phyloP scores from a whole-genome alignment of 2,113 vertebrate genomes.

The Phalacrocorax brasilianus region DNA sequence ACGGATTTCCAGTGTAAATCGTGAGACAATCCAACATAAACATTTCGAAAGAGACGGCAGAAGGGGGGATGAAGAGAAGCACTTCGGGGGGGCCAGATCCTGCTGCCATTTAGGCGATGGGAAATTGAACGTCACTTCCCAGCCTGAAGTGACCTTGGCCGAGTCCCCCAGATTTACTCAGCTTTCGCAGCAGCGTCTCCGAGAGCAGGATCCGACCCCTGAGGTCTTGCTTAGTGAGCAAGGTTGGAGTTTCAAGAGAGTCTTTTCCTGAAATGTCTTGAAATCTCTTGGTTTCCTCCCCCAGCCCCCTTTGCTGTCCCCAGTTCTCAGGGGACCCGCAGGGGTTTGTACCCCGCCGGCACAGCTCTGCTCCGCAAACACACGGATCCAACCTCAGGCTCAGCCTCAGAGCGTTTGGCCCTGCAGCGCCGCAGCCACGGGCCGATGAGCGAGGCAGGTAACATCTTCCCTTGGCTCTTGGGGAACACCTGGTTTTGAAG shows the following conservation, averaged over 20 bases:
- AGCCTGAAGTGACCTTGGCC: constrained; percentile 5
- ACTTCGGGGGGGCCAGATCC: neutral
- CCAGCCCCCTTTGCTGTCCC: neutral
- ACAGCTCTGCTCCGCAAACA: neutral
- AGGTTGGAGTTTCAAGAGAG: neutral
- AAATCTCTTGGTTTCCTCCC: neutral
- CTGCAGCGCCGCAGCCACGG: neutral
- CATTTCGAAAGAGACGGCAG: constrained; percentile 19
- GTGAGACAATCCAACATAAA: constrained; percentile 25
- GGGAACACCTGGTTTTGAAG: neutral
- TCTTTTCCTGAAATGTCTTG: neutral
- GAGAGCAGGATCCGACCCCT: neutral
- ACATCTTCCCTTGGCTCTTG: neutral
- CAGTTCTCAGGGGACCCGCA: neutral
- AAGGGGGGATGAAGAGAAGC: neutral
- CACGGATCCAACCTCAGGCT: neutral
- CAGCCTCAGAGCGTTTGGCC: neutral
- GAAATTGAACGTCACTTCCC: neutral
- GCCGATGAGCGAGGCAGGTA: neutral
- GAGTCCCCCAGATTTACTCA: neutral
- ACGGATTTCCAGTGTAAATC: constrained; percentile 32
- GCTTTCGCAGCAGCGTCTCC: neutral
- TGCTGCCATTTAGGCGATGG: neutral
- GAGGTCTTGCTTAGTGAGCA: neutral
- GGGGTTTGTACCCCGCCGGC: neutral